A percentile compares a stretch with the other conserved stretches of the same genome.
phyloP scores from a whole-genome alignment of 2,113 vertebrate species.

The Rhinoptilus africanus region DNA sequence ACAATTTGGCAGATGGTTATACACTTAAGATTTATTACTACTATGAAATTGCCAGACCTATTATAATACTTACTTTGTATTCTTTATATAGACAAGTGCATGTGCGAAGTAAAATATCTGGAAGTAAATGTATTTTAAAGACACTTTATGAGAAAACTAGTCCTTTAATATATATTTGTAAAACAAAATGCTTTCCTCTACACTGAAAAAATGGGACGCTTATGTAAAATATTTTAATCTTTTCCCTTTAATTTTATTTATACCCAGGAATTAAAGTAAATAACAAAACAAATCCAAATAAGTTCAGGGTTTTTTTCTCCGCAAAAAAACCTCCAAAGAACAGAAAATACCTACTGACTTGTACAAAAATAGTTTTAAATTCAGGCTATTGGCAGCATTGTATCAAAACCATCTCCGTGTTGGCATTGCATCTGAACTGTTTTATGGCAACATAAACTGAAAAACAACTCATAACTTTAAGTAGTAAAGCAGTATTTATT shows the following conservation, averaged over 20 bases:
- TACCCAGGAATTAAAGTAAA: neutral
- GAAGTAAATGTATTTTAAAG: neutral
- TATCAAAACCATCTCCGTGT: neutral
- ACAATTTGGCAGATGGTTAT: neutral
- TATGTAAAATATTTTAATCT: neutral
- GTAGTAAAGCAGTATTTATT: constrained; percentile 43
- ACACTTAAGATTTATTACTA: neutral
- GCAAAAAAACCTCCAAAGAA: neutral
- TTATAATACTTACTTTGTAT: neutral
- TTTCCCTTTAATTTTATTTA: neutral
- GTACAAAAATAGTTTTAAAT: neutral
- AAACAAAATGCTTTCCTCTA: neutral
- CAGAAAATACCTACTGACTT: neutral
- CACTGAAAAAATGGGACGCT: neutral
- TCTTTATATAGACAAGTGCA: neutral
- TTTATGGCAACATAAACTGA: constrained; percentile 40
- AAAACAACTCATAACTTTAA: constrained; percentile 44
- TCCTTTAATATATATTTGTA: neutral
- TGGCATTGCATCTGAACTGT: neutral
- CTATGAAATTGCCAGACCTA: constrained; percentile 5
- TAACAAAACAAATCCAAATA: neutral
- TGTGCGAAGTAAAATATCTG: neutral
- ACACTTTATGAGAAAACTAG: neutral
- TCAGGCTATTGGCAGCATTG: neutral
- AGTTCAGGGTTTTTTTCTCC: accelerated